Evolutionary conservation across 2,888 invertebrate species (phyloP), one percentile per base, ranked within the genome.

Genomic region (Hofmannophila pseudospretella): DNA sequence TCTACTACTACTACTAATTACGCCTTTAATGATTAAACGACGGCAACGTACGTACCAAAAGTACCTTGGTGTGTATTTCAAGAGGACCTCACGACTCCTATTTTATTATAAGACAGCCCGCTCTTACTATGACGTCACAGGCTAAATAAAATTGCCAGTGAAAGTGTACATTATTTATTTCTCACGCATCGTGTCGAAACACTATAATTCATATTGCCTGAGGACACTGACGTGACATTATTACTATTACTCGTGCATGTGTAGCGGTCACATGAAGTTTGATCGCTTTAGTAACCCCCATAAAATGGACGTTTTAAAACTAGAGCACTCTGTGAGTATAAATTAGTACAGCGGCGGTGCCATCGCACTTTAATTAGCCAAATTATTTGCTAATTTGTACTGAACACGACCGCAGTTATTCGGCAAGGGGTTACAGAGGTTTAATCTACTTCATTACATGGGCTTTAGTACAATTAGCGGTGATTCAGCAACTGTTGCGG

Each of bases 311-410:
- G 19, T 34, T 16, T 26, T 22, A 22, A 32, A 32, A 32, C 11
- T 32, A 22, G 32, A 22, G 26, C 34, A 38, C 25, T 31, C 14
- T 29, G 36, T 49, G 47, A 42, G 52, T 49, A 58, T 59, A 63
- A 63, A 68, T 68, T 62, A 58, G 59, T 50, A 51, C 44, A 44
- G n/a, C 47, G 45, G 49, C 42, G 55, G 42, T 55, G 58, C 64
- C 59, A 66, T 58, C 58, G 61, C 63, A 68, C 69, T 71, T 75
- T 71, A 67, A 77, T 77, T 78, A 73, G 60, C 49, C 54, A 65
- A 77, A 81, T 80, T 71, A 79, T 79, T 78, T 66, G 76, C 68
- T 76, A 76, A 80, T 80, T 82, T 75, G 68, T 63, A 62, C 61
- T 51, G 61, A 67, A 68, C 69, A 66, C 64, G 61, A 57, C 68